Evolutionary conservation across 37 sponge, comb jelly and placozoan genomes (phyloP), one percentile per base, ranked within the genome.

Genomic region (Lycopodina hypogea): DNA sequence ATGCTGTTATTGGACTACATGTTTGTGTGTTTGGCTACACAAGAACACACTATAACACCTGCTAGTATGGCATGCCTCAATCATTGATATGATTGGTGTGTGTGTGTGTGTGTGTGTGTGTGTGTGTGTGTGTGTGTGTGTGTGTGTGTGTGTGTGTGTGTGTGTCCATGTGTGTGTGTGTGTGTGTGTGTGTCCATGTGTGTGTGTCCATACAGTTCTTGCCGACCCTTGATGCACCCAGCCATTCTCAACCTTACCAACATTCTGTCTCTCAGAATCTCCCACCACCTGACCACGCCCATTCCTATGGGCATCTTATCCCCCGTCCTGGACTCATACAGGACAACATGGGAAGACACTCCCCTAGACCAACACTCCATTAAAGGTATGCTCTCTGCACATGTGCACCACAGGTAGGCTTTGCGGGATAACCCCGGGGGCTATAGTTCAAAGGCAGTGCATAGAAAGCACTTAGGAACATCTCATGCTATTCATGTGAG

Each of bases 191-290:
- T 59, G 60, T 59, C 15, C 4, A 26, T 59, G 60, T 59, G 60
- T 59, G 60, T 59, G 60, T 59, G 60, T 59, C 15, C 28, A 26
- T 59, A 2, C 71, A 78, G 79, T 22, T 7, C 42, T 0, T 87
- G 88, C 53, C 36, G n/a, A 18, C 56, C 78, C 19, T 82, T 87
- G 66, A 53, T 81, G 26, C 78, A 85, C 29, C 85, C 82, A 12
- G 82, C 82, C 63, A 72, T 68, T 42, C 78, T 81, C 59, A 59
- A 39, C 51, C 64, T 81, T 63, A 30, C 82, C 29, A 62, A 45
- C 33, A 41, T 68, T 24, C 75, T 79, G 52, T 39, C 69, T 22
- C 68, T 50, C 35, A 22, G 41, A 45, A 37, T 29, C 69, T 69
- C 55, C n/a, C 35, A 9, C 61, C 58, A 9, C 23, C 60, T 2